phyloP scores from a whole-genome alignment of 2,888 invertebrate genomes.

The Drosophila vallismaia region DNA sequence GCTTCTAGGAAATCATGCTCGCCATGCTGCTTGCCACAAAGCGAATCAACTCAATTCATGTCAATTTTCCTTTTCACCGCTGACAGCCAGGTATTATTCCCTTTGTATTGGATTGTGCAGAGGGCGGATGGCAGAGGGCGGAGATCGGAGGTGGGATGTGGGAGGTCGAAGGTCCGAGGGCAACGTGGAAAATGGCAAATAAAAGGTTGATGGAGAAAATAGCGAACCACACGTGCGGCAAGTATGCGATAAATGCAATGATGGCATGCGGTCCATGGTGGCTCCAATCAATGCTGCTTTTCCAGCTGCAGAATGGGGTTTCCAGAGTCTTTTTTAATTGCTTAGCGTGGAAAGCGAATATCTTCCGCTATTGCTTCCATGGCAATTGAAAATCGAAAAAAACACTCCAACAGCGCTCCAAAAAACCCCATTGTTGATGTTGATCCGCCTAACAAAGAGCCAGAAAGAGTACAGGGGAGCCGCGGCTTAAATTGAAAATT shows the following conservation, averaged over 20 bases:
- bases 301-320: slow-evolving; percentile 27
- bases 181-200: slow-evolving; percentile 21
- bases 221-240: slow-evolving; percentile 25
- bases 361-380: slow-evolving; percentile 23
- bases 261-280: slow-evolving; percentile 15
- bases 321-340: slow-evolving; percentile 64
- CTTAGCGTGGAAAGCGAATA: slow-evolving; percentile 49
- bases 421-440: slow-evolving; percentile 65
- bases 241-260: slow-evolving; percentile 1
- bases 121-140: neutral
- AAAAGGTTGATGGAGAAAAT: slow-evolving; percentile 27
- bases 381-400: slow-evolving; percentile 18
- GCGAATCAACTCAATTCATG: slow-evolving; percentile 36
- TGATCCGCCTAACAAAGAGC: slow-evolving; percentile 40
- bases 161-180: neutral
- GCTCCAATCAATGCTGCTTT: slow-evolving; percentile 64
- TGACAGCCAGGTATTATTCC: slow-evolving; percentile 26
- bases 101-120: slow-evolving; percentile 15
- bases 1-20: slow-evolving; percentile 21
- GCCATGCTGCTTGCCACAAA: slow-evolving; percentile 24
- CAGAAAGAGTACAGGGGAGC: slow-evolving; percentile 47
- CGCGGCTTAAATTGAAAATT: slow-evolving; percentile 73
- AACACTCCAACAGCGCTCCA: slow-evolving; percentile 17
- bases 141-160: neutral
- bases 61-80: slow-evolving; percentile 28